Evolutionary conservation across 2,113 vertebrate genomes (phyloP).

Genomic region (Dipodomys spectabilis): DNA sequence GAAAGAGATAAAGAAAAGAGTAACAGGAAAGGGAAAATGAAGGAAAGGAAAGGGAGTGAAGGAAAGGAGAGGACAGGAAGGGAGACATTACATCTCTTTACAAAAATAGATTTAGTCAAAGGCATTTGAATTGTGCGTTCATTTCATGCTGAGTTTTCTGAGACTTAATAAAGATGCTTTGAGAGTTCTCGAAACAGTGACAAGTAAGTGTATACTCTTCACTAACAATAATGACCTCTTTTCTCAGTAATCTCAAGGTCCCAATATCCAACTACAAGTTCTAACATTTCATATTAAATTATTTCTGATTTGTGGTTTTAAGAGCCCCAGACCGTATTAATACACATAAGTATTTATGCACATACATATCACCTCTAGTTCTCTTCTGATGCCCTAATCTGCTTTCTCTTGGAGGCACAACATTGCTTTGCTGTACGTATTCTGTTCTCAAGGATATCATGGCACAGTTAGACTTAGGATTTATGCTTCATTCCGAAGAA

Average conservation of each 20-base stretch:
- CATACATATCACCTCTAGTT: background rate
- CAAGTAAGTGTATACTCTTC: background rate
- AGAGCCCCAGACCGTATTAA: background rate
- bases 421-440: background rate
- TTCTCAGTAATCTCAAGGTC: background rate
- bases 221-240: background rate
- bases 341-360: background rate
- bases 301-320: background rate
- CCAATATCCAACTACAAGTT: background rate
- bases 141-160: background rate
- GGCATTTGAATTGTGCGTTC: background rate
- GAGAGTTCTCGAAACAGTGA: background rate
- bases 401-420: background rate
- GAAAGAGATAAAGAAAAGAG: too few species aligned
- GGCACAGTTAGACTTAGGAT: background rate
- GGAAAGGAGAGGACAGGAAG: background rate
- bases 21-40: too few species aligned
- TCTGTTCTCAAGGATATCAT: background rate
- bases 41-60: too few species aligned
- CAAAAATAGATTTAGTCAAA: background rate
- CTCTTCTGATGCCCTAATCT: background rate
- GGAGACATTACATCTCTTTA: background rate
- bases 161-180: background rate
- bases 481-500: conserved; percentile 35
- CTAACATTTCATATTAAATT: background rate